Percentiles rank a stretch among this genome's conserved stretches.
phyloP scores from a whole-genome alignment of 1,140 invertebrate genomes.

The Macrobrachium rosenbergii region DNA sequence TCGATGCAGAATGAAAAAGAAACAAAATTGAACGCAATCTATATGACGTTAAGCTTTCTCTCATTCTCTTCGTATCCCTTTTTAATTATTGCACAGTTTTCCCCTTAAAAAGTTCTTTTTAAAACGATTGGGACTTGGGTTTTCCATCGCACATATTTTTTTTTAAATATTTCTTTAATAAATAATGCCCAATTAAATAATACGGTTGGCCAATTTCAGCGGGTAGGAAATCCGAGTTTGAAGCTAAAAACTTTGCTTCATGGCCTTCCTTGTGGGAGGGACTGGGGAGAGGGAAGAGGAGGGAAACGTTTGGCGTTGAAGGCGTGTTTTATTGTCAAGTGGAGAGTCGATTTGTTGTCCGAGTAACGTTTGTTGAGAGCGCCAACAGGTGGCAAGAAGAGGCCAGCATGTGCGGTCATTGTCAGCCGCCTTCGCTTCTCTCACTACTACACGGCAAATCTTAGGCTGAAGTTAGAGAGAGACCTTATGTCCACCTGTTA shows the following conservation, averaged over 20 bases:
- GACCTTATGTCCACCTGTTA: constrained; percentile 54
- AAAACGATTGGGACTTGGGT: too few relatives aligned
- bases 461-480: constrained; percentile 51
- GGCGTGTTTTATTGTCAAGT: constrained; percentile 5
- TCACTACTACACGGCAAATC: constrained; percentile 33
- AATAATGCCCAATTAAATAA: too few relatives aligned
- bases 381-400: constrained; percentile 59
- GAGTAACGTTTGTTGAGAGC: constrained; percentile 2
- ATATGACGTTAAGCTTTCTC: not conserved
- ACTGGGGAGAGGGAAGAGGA: not conserved
- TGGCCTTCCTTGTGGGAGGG: too few relatives aligned
- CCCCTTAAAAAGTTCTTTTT: too few relatives aligned
- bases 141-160: too few relatives aligned
- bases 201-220: not conserved
- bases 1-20: not conserved
- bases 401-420: constrained; percentile 54
- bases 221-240: too few relatives aligned
- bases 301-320: constrained; percentile 7
- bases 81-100: not conserved
- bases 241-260: too few relatives aligned
- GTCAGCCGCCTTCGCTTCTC: constrained; percentile 32
- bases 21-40: constrained; percentile 43
- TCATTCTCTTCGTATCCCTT: not conserved
- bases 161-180: too few relatives aligned
- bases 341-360: constrained; percentile 9